phyloP scores from a whole-genome alignment of 2,888 invertebrate species.

The Nemapogon koenigi region DNA sequence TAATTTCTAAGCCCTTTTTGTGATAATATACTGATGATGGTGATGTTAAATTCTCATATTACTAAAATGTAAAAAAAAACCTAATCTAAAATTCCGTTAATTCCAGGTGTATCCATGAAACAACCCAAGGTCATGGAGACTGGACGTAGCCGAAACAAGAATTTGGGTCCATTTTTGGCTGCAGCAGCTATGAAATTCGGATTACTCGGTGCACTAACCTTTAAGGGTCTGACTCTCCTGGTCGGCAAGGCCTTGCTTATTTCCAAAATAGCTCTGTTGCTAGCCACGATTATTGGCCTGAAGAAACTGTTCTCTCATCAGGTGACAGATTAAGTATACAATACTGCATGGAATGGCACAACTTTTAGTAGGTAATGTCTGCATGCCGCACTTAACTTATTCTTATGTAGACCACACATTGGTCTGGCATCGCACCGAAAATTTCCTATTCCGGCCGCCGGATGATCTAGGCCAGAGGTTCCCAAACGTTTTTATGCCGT shows the following conservation, averaged over 20 bases:
- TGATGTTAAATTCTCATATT: too few relatives aligned
- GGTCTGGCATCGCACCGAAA: too few relatives aligned
- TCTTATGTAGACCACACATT: too few relatives aligned
- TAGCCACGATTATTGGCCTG: constrained; percentile 81
- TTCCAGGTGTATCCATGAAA: constrained; percentile 72
- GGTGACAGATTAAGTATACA: constrained; percentile 35
- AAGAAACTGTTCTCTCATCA: constrained; percentile 82
- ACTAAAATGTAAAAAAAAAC: too few relatives aligned
- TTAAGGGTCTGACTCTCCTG: constrained; percentile 80
- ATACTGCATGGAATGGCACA: neutral
- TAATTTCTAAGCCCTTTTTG: too few relatives aligned
- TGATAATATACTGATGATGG: too few relatives aligned
- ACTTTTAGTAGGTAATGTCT: too few relatives aligned
- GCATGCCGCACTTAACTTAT: too few relatives aligned
- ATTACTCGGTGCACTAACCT: constrained; percentile 78
- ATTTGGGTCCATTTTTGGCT: constrained; percentile 75
- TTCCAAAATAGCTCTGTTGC: constrained; percentile 81
- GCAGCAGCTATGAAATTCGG: constrained; percentile 83
- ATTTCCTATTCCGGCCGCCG: too few relatives aligned
- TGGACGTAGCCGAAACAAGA: constrained; percentile 77
- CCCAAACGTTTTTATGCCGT: too few relatives aligned
- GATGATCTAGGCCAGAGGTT: too few relatives aligned
- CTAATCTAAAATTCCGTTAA: too few relatives aligned
- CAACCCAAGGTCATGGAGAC: constrained; percentile 64
- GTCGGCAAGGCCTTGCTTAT: constrained; percentile 86